These are phyloP conservation scores for Amazona guildingii DNA, from an alignment of 2,113 vertebrate species.

Conservation along the genomic window DNA sequence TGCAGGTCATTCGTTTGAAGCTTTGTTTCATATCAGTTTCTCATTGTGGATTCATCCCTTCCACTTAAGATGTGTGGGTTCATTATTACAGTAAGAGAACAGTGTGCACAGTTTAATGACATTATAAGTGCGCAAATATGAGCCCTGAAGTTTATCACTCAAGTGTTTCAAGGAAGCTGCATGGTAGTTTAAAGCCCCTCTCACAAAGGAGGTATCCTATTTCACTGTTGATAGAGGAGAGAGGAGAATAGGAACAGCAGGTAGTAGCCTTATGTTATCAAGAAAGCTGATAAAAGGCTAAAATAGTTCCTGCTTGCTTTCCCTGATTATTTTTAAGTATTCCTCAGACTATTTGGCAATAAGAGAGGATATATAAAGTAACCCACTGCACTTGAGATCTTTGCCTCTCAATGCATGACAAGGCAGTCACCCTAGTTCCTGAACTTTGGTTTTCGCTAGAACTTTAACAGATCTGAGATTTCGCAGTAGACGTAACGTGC, in stretches of 20 bases:
- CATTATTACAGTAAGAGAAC: not conserved
- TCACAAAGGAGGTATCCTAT: not conserved
- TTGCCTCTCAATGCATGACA: not conserved
- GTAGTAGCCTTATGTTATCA: not conserved
- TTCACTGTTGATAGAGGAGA: not conserved
- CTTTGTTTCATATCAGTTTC: not conserved
- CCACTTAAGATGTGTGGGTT: not conserved
- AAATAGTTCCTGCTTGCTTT: not conserved
- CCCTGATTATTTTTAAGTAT: not conserved
- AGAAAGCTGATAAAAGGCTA: not conserved
- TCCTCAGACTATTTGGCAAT: not conserved
- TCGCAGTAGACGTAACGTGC: not conserved
- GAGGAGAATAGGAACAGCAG: not conserved
- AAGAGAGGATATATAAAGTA: not conserved
- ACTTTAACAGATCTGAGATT: not conserved
- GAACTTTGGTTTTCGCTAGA: not conserved
- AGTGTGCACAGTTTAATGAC: not conserved
- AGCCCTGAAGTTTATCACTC: not conserved
- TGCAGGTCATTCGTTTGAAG: not conserved
- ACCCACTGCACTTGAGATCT: not conserved
- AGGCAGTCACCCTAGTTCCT: not conserved
- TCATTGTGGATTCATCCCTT: not conserved
- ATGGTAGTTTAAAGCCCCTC: not conserved
- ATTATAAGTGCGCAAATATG: not conserved
- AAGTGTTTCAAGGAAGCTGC: not conserved